Percentiles rank a stretch among this genome's conserved stretches.
phyloP scores from a whole-genome alignment of 37 sponge, comb jelly and placozoan genomes.

The Beroe ovata region DNA sequence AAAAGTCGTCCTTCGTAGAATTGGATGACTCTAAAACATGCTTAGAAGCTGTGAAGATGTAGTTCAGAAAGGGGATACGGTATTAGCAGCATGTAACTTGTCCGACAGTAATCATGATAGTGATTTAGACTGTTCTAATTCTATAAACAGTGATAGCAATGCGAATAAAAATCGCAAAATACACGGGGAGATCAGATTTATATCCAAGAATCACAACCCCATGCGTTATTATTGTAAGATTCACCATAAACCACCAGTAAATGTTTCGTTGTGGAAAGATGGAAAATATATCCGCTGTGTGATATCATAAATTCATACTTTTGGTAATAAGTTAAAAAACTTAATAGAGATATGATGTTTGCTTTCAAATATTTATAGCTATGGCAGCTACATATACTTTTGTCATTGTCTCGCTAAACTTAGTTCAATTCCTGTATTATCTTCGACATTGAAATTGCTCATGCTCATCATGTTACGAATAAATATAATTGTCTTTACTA shows the following conservation, averaged over 20 bases:
- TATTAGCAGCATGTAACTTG: neutral
- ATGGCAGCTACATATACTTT: no score
- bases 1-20: neutral
- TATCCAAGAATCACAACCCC: neutral
- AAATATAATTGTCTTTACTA: no score
- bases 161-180: neutral
- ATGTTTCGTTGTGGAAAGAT: neutral
- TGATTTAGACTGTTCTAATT: no score
- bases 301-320: neutral
- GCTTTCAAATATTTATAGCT: no score
- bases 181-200: neutral
- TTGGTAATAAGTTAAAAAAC: no score
- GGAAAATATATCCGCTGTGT: neutral
- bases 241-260: neutral
- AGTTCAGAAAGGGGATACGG: conserved; percentile 1
- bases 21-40: neutral
- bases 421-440: no score
- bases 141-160: neutral
- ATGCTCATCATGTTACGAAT: no score
- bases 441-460: no score
- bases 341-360: no score
- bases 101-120: neutral
- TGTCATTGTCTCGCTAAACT: no score
- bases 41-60: conserved; percentile 11
- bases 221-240: neutral